Base-by-base conservation (phyloP, 2,888 invertebrate species). In the Eudasyphora cyanicolor region DNA sequence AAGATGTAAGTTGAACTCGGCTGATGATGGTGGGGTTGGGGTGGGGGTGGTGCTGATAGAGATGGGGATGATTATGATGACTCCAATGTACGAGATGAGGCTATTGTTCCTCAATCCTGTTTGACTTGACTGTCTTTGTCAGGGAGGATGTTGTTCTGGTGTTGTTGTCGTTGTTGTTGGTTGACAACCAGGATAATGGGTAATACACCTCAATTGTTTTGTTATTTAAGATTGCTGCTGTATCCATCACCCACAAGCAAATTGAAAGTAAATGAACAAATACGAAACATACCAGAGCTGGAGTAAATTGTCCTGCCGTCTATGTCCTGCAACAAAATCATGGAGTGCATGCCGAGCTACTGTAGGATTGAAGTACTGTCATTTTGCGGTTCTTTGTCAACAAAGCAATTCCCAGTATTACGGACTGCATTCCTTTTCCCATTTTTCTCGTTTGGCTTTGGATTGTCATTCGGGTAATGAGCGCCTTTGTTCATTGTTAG, bases 201-300 rank as follows among this genome's bases (percentile, higher is more conserved):
- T 62, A 62, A 62, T 29, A 62, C 62, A 62, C 62, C 32, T 62
- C 62, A 17, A 62, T 32, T 62, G 62, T 32, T 62, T 62, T 62
- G 62, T 62, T 32, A 62, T 60, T 62, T 62, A 62, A 62, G 32
- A 24, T 27, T 27, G 27, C n/a, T n/a, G n/a, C n/a, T n/a, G n/a
- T n/a, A n/a, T n/a, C n/a, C n/a, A n/a, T n/a, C 12, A 27, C 14
- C 45, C 57, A 27, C 57, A 57, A 57, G 24, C 8, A 7, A 57
- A 27, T 12, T 57, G 19, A 57, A 57, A 57, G 57, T 57, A 57
- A 57, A 57, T 57, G 57, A 27, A 27, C 57, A 24, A 54, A 57
- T 24, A 27, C 7, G 8, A n/a, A n/a, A n/a, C n/a, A n/a, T n/a
- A 45, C n/a, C 1, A n/a, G n/a, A n/a, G n/a, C n/a, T n/a, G 54